Percentiles rank a stretch among this genome's conserved stretches.
phyloP scores from a whole-genome alignment of 1,140 invertebrate species.

The Phthorimaea operculella region DNA sequence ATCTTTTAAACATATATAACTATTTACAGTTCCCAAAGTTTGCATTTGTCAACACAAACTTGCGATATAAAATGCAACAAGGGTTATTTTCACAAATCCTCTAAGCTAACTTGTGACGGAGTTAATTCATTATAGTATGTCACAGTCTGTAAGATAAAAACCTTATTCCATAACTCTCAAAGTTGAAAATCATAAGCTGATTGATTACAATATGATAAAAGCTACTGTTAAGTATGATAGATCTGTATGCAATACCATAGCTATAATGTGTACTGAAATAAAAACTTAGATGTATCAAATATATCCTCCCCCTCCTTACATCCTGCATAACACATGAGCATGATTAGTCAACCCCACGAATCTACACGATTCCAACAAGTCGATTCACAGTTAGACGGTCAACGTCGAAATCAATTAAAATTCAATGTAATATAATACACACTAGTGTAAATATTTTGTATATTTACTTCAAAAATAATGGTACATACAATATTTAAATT shows the following conservation, averaged over 20 bases:
- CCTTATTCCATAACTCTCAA: conserved; percentile 44
- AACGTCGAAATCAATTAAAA: conserved; percentile 44
- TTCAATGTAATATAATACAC: conserved; percentile 65
- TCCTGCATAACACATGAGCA: conserved; percentile 26
- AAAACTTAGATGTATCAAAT: conserved; percentile 32
- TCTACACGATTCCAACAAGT: conserved; percentile 25
- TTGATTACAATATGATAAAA: conserved; percentile 60
- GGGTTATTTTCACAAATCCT: conserved; percentile 57
- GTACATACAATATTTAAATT: conserved; percentile 66
- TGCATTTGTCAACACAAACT: conserved; percentile 63
- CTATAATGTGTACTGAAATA: conserved; percentile 49
- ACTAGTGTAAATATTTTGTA: conserved; percentile 68
- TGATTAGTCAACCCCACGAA: conserved; percentile 25
- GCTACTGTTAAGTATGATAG: conserved; percentile 52
- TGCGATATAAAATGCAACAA: conserved; percentile 63
- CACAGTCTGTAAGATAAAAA: conserved; percentile 58
- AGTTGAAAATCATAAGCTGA: conserved; percentile 51
- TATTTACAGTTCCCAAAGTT: conserved; percentile 65
- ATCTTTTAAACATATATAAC: conserved; percentile 66
- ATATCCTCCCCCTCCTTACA: conserved; percentile 31
- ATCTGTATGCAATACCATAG: conserved; percentile 48
- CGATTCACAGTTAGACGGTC: conserved; percentile 21
- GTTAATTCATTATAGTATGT: conserved; percentile 56
- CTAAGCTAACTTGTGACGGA: conserved; percentile 64
- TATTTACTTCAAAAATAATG: conserved; percentile 70